Conservation (phyloP, 2,113 vertebrate species). For the Romanogobio albipinnatus region DNA sequence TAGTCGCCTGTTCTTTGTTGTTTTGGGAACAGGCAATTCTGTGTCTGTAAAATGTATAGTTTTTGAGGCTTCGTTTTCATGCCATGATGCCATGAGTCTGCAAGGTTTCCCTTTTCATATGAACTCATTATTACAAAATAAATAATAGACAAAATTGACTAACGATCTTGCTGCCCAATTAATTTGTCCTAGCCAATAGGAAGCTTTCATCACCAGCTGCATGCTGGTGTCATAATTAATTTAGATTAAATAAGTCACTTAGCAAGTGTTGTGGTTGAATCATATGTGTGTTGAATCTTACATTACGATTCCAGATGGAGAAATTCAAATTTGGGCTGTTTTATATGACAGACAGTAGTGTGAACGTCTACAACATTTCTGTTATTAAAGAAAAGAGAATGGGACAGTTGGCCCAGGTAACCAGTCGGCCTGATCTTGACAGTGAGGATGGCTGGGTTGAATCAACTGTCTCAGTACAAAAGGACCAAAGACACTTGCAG, state of each 20-base stretch:
- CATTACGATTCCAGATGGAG: neutral
- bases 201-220: neutral
- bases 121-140: constrained; percentile 1
- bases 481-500: no score
- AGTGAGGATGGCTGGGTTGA: no score
- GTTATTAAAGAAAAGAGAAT: no score
- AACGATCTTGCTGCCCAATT: neutral
- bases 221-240: neutral
- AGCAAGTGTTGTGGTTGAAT: neutral
- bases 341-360: neutral
- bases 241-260: neutral
- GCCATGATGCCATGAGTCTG: neutral
- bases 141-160: neutral
- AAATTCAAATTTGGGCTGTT: neutral
- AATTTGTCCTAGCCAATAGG: neutral
- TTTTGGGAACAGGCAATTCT: no score
- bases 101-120: neutral
- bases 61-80: neutral
- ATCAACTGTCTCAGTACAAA: no score
- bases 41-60: neutral
- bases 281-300: neutral
- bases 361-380: no score
- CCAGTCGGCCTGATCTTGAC: no score
- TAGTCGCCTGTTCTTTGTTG: no score
- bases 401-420: no score